Evolutionary conservation across 2,888 invertebrate species (phyloP).

Genomic region (Adineta ricciae): DNA sequence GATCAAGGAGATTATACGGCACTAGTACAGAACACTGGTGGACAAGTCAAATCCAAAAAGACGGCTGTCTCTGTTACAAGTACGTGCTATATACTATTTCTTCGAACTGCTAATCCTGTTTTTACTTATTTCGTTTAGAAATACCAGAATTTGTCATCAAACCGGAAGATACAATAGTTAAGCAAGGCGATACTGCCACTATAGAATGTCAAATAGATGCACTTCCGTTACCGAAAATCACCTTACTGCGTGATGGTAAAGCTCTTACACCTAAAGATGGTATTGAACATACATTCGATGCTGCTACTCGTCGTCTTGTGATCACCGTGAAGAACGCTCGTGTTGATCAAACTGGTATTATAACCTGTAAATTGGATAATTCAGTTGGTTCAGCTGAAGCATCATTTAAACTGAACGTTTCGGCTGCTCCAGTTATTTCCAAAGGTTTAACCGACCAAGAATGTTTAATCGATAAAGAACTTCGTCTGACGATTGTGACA

Average conservation of each 20-base stretch:
- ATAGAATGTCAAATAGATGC: background rate
- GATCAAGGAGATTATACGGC: constrained; percentile 25
- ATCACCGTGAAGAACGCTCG: constrained; percentile 1
- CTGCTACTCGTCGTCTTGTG: background rate
- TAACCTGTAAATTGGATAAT: background rate
- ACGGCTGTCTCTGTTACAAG: constrained; percentile 10
- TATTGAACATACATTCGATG: constrained; percentile 19
- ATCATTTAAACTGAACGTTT: constrained; percentile 24
- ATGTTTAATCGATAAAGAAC: constrained; percentile 42
- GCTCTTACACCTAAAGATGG: constrained; percentile 22
- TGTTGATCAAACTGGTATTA: background rate
- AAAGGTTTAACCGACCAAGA: constrained; percentile 37
- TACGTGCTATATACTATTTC: background rate
- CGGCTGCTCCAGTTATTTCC: constrained; percentile 20
- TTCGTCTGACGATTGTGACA: constrained; percentile 16
- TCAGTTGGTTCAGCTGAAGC: constrained; percentile 22
- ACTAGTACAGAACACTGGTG: constrained; percentile 24
- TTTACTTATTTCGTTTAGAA: background rate
- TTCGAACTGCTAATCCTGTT: background rate
- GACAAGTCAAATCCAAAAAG: constrained; percentile 18
- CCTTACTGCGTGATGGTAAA: constrained; percentile 27
- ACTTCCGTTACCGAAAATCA: constrained; percentile 19
- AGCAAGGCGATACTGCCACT: constrained; percentile 6
- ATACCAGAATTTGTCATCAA: background rate
- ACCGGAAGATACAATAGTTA: background rate